Evolutionary conservation across 1,140 invertebrate species (phyloP), one percentile per base, ranked within the genome.

Genomic region (Camponotus floridanus): DNA sequence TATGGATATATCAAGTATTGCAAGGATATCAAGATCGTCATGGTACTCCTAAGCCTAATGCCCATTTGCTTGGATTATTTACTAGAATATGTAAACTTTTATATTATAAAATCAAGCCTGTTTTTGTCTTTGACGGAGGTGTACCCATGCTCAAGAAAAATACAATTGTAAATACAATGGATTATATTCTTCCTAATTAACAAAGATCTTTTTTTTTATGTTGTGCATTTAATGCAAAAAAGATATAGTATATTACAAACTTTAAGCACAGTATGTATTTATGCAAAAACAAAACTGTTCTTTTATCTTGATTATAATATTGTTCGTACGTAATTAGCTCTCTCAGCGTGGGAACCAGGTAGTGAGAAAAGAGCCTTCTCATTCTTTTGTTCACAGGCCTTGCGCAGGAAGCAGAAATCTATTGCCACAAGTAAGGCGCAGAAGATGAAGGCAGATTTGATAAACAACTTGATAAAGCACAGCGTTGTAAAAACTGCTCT

Each of bases 91-190:
- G 99, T 94, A 99, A 99, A 95, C 96, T 99, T 21, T 95, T 99
- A 2, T 99, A 98, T 94, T 99, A 98, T 93, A 97, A 97, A 93
- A 98, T 99, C 74, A 98, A 98, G 92, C 99, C 99, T 18, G 97
- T 99, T 3, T 99, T 99, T 96, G 98, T 99, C n/a, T 99, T 99
- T 96, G 99, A 99, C 96, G 99, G 99, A 36, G 97, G 97, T 76
- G 98, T 98, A 73, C 99, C 99, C 48, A 95, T 96, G 83, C 96
- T 99, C 13, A 99, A 99, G 94, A 97, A 97, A 92, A 97, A 98
- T 95, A 99, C 99, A 59, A 97, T 99, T 95, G 98, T 99, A 96
- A 97, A 96, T 87, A 67, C 55, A 3, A 70, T 45, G 15, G 3
- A 86, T 61, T 62, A 59, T 61, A 86, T 85, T 31, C 0, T 45